These are phyloP conservation scores for Nomada fucata DNA, from an alignment of 2,888 invertebrate species.

Conservation along the genomic window DNA sequence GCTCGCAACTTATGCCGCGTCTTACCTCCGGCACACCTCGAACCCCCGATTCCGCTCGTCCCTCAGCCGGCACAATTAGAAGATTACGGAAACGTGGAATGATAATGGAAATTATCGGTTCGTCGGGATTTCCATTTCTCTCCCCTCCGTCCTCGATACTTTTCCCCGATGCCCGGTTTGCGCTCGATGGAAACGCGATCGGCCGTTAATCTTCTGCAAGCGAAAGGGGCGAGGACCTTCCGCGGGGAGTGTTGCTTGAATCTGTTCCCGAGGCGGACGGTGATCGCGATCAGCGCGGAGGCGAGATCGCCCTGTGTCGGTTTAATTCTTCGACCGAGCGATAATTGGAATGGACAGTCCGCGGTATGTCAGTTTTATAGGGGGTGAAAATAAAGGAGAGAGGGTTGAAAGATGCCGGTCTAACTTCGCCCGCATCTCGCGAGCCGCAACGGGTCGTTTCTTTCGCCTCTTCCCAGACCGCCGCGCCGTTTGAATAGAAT, in stretches of 20 bases:
- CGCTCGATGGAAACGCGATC: background rate
- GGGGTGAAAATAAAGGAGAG: background rate
- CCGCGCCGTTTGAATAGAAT: background rate
- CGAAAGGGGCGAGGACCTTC: slow-evolving; percentile 1
- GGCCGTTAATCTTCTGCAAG: slow-evolving; percentile 37
- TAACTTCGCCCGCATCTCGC: background rate
- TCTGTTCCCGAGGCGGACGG: background rate
- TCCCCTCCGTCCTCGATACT: background rate
- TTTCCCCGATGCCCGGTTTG: no score
- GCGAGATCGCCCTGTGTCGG: background rate
- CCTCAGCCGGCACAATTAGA: background rate
- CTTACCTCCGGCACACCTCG: background rate
- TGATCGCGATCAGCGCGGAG: slow-evolving; percentile 9
- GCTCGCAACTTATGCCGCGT: slow-evolving; percentile 28
- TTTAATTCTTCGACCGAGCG: slow-evolving; percentile 20
- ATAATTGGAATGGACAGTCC: background rate
- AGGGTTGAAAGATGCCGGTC: background rate
- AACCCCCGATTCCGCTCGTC: no score
- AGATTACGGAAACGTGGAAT: background rate
- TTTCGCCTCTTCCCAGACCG: background rate
- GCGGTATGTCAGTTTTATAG: background rate
- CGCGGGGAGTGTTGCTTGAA: background rate
- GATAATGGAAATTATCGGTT: slow-evolving; percentile 9
- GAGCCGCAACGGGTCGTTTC: background rate
- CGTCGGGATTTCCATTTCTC: slow-evolving; percentile 14